Evolutionary conservation across 2,797 vertebrate species (phyloP).

Genomic region (Margarornis squamiger): DNA sequence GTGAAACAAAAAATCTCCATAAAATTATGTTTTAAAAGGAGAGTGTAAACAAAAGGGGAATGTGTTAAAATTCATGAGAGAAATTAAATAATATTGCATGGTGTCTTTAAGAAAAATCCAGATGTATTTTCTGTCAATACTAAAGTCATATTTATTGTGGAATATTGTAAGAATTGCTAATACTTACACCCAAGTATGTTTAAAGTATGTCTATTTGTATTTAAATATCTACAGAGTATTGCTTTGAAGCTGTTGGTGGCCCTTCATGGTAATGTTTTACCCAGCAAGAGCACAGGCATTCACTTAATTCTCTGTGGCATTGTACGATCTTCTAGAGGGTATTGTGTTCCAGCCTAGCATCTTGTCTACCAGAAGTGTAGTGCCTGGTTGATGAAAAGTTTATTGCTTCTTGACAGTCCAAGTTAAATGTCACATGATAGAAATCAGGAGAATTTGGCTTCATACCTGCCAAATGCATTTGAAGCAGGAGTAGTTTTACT

Average conservation of each 20-base stretch:
- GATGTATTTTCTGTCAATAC: not conserved
- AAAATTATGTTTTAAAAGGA: not conserved
- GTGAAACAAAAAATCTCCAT: not conserved
- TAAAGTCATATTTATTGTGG: not conserved
- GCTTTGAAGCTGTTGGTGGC: not conserved
- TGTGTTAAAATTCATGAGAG: not conserved
- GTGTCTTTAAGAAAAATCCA: not conserved
- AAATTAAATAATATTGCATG: not conserved
- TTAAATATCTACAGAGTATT: not conserved
- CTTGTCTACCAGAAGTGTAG: not conserved
- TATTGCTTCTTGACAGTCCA: not conserved
- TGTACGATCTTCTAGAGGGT: not conserved
- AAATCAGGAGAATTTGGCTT: not conserved
- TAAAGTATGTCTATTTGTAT: not conserved
- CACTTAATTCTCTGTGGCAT: not conserved
- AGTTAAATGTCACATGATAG: not conserved
- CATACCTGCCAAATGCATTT: not conserved
- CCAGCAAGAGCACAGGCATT: not conserved
- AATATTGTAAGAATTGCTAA: not conserved
- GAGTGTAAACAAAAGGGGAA: not conserved
- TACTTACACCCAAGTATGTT: not conserved
- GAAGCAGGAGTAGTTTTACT: slow-evolving; percentile 1
- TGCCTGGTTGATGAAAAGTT: not conserved
- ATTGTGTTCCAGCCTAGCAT: not conserved
- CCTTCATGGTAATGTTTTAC: not conserved